Evolutionary conservation across 2,888 invertebrate genomes (phyloP).

Genomic region (Tetheella fluctuosa): DNA sequence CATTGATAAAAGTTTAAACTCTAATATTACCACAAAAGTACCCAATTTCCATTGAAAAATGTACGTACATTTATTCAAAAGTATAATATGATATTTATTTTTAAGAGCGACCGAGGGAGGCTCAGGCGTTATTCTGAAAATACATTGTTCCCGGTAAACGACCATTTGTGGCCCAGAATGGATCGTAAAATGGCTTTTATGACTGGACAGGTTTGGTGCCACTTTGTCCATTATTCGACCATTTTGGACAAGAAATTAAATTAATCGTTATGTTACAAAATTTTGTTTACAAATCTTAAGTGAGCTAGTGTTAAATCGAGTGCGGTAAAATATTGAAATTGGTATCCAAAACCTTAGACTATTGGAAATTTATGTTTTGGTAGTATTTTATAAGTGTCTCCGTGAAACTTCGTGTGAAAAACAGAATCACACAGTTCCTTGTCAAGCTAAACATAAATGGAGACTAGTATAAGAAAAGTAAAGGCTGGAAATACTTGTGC

Average conservation of each 20-base stretch:
- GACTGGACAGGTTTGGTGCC: slow-evolving; percentile 64
- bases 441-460: no score
- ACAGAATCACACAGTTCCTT: background rate
- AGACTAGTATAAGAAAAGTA: no score
- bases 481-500: no score
- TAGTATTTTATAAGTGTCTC: background rate
- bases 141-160: slow-evolving; percentile 63
- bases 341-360: background rate
- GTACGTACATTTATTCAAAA: slow-evolving; percentile 17
- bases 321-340: background rate
- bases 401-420: background rate
- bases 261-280: slow-evolving; percentile 49
- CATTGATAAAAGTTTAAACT: background rate
- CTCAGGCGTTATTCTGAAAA: slow-evolving; percentile 52
- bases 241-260: slow-evolving; percentile 66
- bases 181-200: slow-evolving; percentile 74
- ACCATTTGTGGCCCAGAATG: slow-evolving; percentile 68
- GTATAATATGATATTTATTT: slow-evolving; percentile 47
- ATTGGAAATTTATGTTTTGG: no score
- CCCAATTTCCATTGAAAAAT: background rate
- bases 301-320: background rate
- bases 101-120: slow-evolving; percentile 42
- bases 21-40: background rate
- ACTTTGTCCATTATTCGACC: slow-evolving; percentile 62
- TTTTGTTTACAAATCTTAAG: slow-evolving; percentile 22